Evolutionary conservation across 2,797 vertebrate genomes (phyloP).

Genomic region (Phataginus tetradactyla): DNA sequence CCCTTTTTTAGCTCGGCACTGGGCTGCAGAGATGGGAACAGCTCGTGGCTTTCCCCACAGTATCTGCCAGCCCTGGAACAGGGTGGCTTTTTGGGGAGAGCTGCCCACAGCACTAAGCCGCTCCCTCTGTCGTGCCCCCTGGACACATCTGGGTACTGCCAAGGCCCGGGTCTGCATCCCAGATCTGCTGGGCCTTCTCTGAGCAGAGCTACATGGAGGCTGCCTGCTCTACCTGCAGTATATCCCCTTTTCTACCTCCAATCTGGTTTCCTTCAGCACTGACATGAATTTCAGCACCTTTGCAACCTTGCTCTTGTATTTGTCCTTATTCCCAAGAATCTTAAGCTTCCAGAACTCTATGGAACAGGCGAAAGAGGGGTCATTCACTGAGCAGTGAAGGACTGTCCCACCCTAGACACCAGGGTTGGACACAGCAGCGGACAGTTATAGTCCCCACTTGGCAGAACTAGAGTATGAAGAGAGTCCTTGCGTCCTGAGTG

Average conservation of each 20-base stretch:
- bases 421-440: background rate
- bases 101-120: background rate
- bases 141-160: background rate
- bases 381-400: background rate
- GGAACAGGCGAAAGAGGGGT: background rate
- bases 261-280: background rate
- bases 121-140: too few species aligned
- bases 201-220: background rate
- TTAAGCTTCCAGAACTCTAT: background rate
- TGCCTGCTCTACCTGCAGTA: background rate
- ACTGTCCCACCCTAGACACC: background rate
- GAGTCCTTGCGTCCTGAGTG: background rate
- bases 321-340: background rate
- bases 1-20: constrained; percentile 39
- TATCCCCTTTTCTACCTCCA: background rate
- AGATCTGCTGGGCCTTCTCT: background rate
- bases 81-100: background rate
- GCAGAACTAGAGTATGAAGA: background rate
- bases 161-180: background rate
- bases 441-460: background rate
- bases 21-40: constrained; percentile 8
- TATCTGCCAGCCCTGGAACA: constrained; percentile 12
- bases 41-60: background rate
- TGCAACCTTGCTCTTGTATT: background rate
- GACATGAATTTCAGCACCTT: background rate